Evolutionary conservation across 37 sponge, comb jelly and placozoan genomes (phyloP).

Genomic region (Dysidea cf. avara): DNA sequence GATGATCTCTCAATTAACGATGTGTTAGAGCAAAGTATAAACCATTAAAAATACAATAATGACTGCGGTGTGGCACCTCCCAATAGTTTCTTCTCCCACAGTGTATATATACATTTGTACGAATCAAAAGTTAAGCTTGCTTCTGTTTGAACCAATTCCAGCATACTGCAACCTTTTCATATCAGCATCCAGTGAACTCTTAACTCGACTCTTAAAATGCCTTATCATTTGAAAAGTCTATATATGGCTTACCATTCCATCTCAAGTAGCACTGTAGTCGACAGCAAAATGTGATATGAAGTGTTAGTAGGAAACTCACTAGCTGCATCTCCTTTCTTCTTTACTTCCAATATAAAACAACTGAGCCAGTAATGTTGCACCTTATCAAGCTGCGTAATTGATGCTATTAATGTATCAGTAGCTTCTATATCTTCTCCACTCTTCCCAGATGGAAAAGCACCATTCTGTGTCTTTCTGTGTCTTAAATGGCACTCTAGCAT

Average conservation of each 20-base stretch:
- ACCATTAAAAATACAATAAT: background rate
- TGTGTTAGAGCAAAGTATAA: background rate
- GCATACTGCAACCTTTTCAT: background rate
- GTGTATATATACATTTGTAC: background rate
- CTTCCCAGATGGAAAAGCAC: slow-evolving; percentile 3
- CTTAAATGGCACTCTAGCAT: background rate
- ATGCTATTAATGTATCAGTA: background rate
- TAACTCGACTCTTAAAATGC: background rate
- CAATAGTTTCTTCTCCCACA: background rate
- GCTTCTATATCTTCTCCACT: slow-evolving; percentile 12
- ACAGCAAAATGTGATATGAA: slow-evolving; percentile 17
- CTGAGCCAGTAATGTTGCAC: slow-evolving; percentile 18
- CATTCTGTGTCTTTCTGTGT: slow-evolving; percentile 21
- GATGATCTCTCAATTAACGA: background rate
- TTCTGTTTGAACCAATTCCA: background rate
- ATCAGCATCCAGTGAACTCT: background rate
- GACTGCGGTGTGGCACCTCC: background rate
- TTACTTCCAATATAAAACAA: slow-evolving; percentile 22
- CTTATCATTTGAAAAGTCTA: slow-evolving; percentile 3
- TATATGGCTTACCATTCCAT: background rate
- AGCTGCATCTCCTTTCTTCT: background rate
- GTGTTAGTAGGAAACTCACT: slow-evolving; percentile 28
- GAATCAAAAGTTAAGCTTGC: slow-evolving; percentile 18
- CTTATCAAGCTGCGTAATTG: background rate
- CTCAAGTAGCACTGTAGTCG: slow-evolving; percentile 24